A percentile compares a stretch with the other conserved stretches of the same genome.
Evolutionary conservation across 37 sponge, comb jelly and placozoan genomes (phyloP).

Genomic region (Chondrilla cf. caribensis): DNA sequence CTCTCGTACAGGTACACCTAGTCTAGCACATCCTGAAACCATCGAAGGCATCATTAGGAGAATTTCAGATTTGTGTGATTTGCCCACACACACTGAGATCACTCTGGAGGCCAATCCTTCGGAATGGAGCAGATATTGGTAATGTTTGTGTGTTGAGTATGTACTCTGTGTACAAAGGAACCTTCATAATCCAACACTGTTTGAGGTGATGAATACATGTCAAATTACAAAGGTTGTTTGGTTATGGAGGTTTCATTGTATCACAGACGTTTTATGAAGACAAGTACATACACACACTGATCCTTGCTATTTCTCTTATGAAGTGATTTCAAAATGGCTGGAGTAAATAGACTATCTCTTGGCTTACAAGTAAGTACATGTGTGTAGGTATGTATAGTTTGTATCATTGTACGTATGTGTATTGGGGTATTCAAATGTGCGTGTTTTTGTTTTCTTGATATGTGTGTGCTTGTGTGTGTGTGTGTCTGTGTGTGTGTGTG

Average conservation of each 20-base stretch:
- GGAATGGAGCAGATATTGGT: constrained; percentile 43
- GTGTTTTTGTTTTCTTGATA: too few species aligned
- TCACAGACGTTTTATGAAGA: too few species aligned
- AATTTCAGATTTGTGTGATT: background rate
- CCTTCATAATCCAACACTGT: too few species aligned
- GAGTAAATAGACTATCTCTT: constrained; percentile 70
- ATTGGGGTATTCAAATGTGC: too few species aligned
- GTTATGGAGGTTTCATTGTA: too few species aligned
- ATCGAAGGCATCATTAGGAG: constrained; percentile 45
- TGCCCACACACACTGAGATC: constrained; percentile 44
- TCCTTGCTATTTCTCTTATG: background rate
- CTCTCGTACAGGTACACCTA: constrained; percentile 85
- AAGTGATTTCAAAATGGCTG: constrained; percentile 63
- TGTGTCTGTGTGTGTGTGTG: constrained; percentile 11
- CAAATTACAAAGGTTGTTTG: too few species aligned
- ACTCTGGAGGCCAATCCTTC: constrained; percentile 80
- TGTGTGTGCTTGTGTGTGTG: too few species aligned
- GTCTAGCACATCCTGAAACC: constrained; percentile 51
- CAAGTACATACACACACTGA: background rate
- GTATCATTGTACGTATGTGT: too few species aligned
- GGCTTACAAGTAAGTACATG: constrained; percentile 62
- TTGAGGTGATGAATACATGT: too few species aligned
- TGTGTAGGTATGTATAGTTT: too few species aligned
- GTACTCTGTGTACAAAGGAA: too few species aligned
- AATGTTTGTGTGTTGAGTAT: background rate